phyloP scores from a whole-genome alignment of 2,888 invertebrate genomes.

The Ophraella communa region DNA sequence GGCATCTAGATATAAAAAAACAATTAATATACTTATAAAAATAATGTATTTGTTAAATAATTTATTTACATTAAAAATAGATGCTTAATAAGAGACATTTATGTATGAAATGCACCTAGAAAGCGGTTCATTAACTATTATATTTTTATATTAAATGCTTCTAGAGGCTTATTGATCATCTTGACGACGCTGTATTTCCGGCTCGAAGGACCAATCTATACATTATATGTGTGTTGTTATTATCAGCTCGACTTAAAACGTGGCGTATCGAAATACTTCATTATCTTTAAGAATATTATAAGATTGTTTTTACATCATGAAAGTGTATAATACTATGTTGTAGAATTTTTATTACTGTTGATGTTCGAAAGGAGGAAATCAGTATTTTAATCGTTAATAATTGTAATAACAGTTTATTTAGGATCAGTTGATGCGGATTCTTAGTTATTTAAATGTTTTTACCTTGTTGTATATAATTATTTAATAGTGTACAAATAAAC shows the following conservation, averaged over 20 bases:
- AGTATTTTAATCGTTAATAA: slow-evolving; percentile 34
- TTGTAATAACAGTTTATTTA: slow-evolving; percentile 21
- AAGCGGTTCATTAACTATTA: not conserved
- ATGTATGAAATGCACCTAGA: not conserved
- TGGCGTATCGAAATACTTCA: not conserved
- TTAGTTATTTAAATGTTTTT: slow-evolving; percentile 7
- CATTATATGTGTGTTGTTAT: not conserved
- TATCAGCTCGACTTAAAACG: not conserved
- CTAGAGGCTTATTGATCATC: not conserved
- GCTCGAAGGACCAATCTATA: not conserved
- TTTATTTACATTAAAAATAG: not conserved
- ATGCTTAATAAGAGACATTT: not conserved
- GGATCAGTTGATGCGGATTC: slow-evolving; percentile 1
- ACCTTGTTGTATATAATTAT: slow-evolving; percentile 17
- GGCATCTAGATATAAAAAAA: not conserved
- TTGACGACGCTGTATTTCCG: not conserved
- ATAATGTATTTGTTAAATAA: not conserved
- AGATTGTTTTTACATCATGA: slow-evolving; percentile 11
- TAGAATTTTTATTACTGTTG: slow-evolving; percentile 31
- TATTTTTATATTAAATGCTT: not conserved
- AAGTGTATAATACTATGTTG: slow-evolving; percentile 13
- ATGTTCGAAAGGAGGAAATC: slow-evolving; percentile 23
- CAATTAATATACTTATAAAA: slow-evolving; percentile 9
- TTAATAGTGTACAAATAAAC: slow-evolving; percentile 15
- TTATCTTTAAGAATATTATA: slow-evolving; percentile 5